These are phyloP conservation scores for Lordiphosa collinella DNA, from an alignment of 1,140 invertebrate species.

Conservation along the genomic window DNA sequence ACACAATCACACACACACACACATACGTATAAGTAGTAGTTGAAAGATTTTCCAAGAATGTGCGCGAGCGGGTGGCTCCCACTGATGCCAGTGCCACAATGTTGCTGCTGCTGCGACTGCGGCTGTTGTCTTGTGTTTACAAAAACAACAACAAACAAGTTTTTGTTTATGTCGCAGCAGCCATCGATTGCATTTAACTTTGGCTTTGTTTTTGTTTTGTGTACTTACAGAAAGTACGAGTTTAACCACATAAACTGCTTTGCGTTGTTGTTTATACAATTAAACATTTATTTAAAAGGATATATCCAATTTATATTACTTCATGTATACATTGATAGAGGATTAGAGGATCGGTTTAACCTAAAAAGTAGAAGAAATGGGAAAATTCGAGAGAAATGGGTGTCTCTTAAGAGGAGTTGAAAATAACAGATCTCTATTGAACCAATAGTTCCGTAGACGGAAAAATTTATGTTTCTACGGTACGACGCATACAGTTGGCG, in stretches of 20 bases:
- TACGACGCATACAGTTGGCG: too few species aligned
- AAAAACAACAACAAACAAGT: slow-evolving; percentile 15
- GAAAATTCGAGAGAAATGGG: too few species aligned
- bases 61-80: slow-evolving; percentile 31
- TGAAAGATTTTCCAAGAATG: slow-evolving; percentile 69
- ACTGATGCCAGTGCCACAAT: slow-evolving; percentile 1
- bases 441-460: too few species aligned
- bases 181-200: slow-evolving; percentile 52
- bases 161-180: slow-evolving; percentile 41
- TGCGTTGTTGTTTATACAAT: too few species aligned
- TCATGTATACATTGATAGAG: too few species aligned
- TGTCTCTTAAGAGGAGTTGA: too few species aligned
- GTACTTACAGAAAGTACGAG: slow-evolving; percentile 22
- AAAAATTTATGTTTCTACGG: too few species aligned
- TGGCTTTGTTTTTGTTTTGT: slow-evolving; percentile 11
- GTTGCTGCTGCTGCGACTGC: slow-evolving; percentile 25
- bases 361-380: too few species aligned
- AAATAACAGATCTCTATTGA: too few species aligned
- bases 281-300: too few species aligned
- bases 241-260: not conserved
- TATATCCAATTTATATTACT: too few species aligned
- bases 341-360: too few species aligned
- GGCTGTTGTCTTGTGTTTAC: slow-evolving; percentile 15
- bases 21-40: slow-evolving; percentile 11
- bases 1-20: slow-evolving; percentile 12